Evolutionary conservation across 2,797 vertebrate genomes (phyloP).

Genomic region (Agapornis canus): DNA sequence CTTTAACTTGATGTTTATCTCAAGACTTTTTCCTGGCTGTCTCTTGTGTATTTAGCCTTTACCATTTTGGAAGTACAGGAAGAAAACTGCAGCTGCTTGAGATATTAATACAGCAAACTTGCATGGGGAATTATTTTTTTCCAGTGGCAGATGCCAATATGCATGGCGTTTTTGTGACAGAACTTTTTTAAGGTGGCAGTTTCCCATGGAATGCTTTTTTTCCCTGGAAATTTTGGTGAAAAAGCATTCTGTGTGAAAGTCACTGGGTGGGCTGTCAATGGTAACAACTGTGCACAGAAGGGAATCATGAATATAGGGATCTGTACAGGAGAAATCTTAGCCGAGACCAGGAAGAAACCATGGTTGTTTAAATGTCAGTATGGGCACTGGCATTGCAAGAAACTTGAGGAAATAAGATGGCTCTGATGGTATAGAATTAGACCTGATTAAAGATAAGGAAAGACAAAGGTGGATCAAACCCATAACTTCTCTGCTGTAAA

Average conservation of each 20-base stretch:
- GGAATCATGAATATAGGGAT: neutral
- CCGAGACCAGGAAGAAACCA: neutral
- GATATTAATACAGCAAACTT: neutral
- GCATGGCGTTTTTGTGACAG: neutral
- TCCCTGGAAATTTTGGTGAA: neutral
- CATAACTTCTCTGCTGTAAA: neutral
- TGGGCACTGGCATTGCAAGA: neutral
- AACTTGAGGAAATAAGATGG: neutral
- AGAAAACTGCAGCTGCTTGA: neutral
- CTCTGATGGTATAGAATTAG: neutral
- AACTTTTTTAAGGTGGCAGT: neutral
- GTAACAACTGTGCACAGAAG: neutral
- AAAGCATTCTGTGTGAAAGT: neutral
- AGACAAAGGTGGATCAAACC: neutral
- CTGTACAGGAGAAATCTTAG: neutral
- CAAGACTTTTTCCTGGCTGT: neutral
- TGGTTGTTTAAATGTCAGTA: neutral
- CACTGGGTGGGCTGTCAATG: neutral
- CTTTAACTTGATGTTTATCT: neutral
- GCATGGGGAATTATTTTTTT: neutral
- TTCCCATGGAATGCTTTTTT: neutral
- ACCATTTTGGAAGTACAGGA: neutral
- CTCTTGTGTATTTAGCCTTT: neutral
- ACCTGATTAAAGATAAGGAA: neutral
- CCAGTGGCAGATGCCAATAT: neutral